These are phyloP conservation scores for Delphinus delphis DNA, from an alignment of 2,113 vertebrate species.

Conservation along the genomic window DNA sequence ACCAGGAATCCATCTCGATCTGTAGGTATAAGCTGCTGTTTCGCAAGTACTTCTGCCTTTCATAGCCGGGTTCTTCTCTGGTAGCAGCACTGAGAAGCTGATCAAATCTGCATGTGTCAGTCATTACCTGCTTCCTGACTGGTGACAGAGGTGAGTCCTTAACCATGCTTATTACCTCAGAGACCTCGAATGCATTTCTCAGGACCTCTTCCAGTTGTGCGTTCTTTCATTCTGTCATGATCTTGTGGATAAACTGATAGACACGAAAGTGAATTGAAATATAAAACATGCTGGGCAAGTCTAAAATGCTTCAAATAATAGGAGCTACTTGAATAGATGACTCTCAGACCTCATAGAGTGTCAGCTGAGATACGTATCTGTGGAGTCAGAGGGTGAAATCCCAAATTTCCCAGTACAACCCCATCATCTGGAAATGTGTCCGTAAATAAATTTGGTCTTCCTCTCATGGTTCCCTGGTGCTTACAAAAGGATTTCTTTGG, in stretches of 20 bases:
- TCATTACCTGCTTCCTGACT: background rate
- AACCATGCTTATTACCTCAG: background rate
- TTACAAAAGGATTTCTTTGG: background rate
- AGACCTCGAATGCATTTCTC: background rate
- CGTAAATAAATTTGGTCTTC: background rate
- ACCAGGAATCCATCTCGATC: background rate
- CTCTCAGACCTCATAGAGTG: background rate
- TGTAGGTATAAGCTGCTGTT: background rate
- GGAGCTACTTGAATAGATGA: background rate
- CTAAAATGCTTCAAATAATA: background rate
- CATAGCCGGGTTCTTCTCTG: background rate
- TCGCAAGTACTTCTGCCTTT: background rate
- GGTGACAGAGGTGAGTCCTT: background rate
- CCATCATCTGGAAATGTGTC: background rate
- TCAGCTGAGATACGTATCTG: background rate
- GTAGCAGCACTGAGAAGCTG: background rate
- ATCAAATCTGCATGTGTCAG: background rate
- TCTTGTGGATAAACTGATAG: background rate
- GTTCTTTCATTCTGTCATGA: background rate
- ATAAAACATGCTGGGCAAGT: background rate
- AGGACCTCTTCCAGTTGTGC: background rate
- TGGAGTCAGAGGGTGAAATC: background rate
- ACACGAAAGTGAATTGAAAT: background rate
- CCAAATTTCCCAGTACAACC: background rate
- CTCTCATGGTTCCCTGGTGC: background rate